These are phyloP conservation scores for Tethea ocularis DNA, from an alignment of 2,888 invertebrate species.

Conservation along the genomic window DNA sequence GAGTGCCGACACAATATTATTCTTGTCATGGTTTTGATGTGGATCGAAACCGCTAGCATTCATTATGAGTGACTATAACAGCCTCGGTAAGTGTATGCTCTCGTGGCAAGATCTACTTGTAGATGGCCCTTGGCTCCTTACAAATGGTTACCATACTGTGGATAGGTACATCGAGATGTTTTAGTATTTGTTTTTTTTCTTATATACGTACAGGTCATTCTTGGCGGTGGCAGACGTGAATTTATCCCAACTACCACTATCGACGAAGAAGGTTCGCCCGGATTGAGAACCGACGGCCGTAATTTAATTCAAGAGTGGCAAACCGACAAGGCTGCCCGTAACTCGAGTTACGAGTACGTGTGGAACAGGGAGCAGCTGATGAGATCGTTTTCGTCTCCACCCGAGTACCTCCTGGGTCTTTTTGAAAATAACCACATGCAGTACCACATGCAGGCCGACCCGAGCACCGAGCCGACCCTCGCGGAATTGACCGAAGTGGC, in stretches of 20 bases:
- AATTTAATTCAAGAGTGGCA: slow-evolving; percentile 88
- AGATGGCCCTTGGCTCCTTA: no score
- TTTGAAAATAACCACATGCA: slow-evolving; percentile 77
- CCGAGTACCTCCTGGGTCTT: slow-evolving; percentile 70
- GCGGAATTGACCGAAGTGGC: slow-evolving; percentile 81
- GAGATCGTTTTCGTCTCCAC: slow-evolving; percentile 59
- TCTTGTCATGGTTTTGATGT: no score
- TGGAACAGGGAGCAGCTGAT: slow-evolving; percentile 84
- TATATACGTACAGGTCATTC: slow-evolving; percentile 78
- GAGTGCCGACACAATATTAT: background rate
- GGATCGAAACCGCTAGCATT: no score
- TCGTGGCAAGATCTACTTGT: no score
- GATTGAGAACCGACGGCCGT: slow-evolving; percentile 78
- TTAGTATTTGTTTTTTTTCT: background rate
- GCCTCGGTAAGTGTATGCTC: no score
- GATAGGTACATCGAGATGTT: no score
- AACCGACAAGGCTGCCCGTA: slow-evolving; percentile 59
- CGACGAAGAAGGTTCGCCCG: slow-evolving; percentile 77
- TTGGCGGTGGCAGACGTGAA: slow-evolving; percentile 88
- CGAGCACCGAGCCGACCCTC: slow-evolving; percentile 84
- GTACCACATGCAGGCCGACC: slow-evolving; percentile 83
- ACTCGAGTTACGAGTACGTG: slow-evolving; percentile 73
- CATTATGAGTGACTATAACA: no score
- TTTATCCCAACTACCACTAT: slow-evolving; percentile 79
- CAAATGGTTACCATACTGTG: no score